Evolutionary conservation across 30 jellyfish, hydroid and myxozoan species (phyloP), one percentile per base, ranked within the genome.

Genomic region (Aurelia aurita): DNA sequence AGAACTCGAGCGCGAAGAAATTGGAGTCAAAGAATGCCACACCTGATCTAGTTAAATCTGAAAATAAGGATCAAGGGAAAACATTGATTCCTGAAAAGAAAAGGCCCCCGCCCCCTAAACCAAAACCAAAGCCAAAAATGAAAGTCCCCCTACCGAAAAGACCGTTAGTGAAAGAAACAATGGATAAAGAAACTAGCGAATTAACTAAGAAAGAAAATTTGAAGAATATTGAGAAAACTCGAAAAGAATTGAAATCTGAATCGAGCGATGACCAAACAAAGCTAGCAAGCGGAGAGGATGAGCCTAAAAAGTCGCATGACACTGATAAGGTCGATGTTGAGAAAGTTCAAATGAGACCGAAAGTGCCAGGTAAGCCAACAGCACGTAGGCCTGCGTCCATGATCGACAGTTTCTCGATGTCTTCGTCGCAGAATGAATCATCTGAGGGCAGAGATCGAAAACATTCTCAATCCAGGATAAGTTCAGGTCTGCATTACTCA

Each of bases 81-180:
- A 39, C 0, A 39, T 39, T 6, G 13, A 39, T 39, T 39, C 51
- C 14, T n/a, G 61, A 26, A 76, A 39, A 45, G n/a, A 58, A 60
- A 58, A 76, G 13, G 27, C 93, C 93, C 21, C 80, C 87, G 11
- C 87, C 93, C 46, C 93, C 93, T 13, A 70, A 63, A 35, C 83
- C 84, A 0, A 83, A 83, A 60, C 93, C 93, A 32, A 83, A 83
- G 25, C 93, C 93, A 22, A 68, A 54, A 23, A 13, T 54, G 8
- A 69, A 32, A 22, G 57, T 72, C 19, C 28, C 58, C n/a, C 15
- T 44, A 51, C 18, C 74, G 32, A 63, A 57, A 18, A 45, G 54
- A 2, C 31, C 46, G 35, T 59, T 5, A 13, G 60, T 3, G 55
- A 68, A 75, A 55, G 77, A 77, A 11, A 21, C 27, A 12, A 59